Base-by-base conservation (phyloP, 1,140 invertebrate genomes). In the Achroia grisella region DNA sequence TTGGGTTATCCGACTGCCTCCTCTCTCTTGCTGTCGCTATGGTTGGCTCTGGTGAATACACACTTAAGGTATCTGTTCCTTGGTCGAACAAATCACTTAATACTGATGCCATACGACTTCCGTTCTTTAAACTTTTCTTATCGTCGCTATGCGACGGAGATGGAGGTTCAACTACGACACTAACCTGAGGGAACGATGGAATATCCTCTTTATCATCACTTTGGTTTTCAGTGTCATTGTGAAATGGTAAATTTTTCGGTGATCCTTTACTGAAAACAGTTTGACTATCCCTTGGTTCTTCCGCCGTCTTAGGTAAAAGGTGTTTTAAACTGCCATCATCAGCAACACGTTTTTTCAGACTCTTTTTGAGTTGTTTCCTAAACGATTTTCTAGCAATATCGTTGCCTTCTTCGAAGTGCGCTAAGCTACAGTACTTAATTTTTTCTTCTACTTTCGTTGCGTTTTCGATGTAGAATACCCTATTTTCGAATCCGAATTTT, bases 371-470 rank as follows among this genome's bases (percentile, higher is more conserved):
- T 31, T 81, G 75, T 44, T 86, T 88, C 61, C 91, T 91, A 63
- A 93, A 92, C 2, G 93, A 94, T 64, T 89, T 89, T 37, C 92
- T 89, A 1, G 91, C 92, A 45, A 94, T 94, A 67, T 94, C 93
- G 69, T 89, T 93, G 27, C 92, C 92, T 82, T 94, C 93, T 48
- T 91, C 91, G 63, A 94, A 94, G 55, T 93, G 89, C 4, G 92
- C 92, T 56, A 94, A 80, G 67, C 91, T 92, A 62, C 91, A 92
- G 71, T 91, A 92, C 56, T 89, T 90, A 34, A 88, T 87, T 37
- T 90, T 89, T 61, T 80, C 89, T 70, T 73, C 87, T 47, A 67
- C 87, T 84, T 71, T 89, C 52, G 72, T 79, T 75, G 66, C 83
- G 57, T 87, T 90, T 79, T 87, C 87, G 35, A 89, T 78, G 61